Conservation (phyloP, 2,113 vertebrate genomes). For the Paracanthobrama guichenoti region DNA sequence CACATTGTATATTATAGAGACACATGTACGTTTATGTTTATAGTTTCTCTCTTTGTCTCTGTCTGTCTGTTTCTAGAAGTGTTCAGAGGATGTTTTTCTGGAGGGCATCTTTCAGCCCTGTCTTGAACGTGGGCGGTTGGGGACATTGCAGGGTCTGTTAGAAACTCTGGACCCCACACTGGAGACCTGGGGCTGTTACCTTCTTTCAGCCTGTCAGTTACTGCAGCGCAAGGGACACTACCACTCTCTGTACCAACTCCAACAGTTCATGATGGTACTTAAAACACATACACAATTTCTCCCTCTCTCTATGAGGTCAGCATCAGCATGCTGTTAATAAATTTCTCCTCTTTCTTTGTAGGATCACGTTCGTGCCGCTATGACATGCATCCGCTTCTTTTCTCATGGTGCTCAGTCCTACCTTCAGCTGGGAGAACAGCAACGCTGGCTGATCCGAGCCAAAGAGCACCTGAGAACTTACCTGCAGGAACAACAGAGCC, state of each 20-base stretch:
- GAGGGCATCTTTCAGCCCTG: constrained; percentile 90
- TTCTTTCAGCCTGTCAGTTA: constrained; percentile 92
- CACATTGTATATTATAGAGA: neutral
- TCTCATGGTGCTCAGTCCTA: constrained; percentile 89
- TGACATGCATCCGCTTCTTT: constrained; percentile 98
- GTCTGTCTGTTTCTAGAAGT: constrained; percentile 75
- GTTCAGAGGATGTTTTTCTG: constrained; percentile 90
- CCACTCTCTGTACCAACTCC: constrained; percentile 93
- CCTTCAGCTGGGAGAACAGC: constrained; percentile 86
- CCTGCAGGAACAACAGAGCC: constrained; percentile 89
- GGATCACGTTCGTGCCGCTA: constrained; percentile 95
- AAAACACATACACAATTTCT: neutral
- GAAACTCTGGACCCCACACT: constrained; percentile 87
- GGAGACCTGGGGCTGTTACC: constrained; percentile 86
- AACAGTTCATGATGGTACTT: constrained; percentile 96
- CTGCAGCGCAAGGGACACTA: constrained; percentile 88
- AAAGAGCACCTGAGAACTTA: constrained; percentile 95
- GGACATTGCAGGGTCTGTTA: constrained; percentile 84
- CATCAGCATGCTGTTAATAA: neutral
- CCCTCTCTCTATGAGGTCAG: neutral
- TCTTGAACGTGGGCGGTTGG: constrained; percentile 85
- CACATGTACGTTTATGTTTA: neutral
- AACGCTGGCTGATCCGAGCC: constrained; percentile 89
- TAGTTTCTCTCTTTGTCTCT: neutral
- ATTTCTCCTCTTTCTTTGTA: constrained; percentile 54